Evolutionary conservation across 2,888 invertebrate species (phyloP).

Genomic region (Spodoptera exigua): DNA sequence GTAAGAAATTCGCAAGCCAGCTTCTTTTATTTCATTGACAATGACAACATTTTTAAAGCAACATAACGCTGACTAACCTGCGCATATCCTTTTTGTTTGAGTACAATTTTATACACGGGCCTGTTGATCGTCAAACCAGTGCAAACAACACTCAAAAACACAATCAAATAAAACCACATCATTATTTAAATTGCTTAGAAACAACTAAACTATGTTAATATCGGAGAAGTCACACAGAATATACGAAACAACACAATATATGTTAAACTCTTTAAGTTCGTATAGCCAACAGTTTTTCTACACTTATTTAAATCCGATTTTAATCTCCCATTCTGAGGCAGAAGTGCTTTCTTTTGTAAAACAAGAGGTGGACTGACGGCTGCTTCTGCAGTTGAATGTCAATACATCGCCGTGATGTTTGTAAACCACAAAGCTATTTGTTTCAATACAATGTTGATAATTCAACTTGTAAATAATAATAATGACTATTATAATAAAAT

Average conservation of each 20-base stretch:
- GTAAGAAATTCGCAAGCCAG: too few relatives aligned
- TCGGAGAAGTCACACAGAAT: not conserved
- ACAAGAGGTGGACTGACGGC: slow-evolving; percentile 69
- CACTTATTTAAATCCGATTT: not conserved
- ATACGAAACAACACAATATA: slow-evolving; percentile 6
- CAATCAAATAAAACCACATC: slow-evolving; percentile 56
- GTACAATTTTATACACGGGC: slow-evolving; percentile 89
- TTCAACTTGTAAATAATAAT: slow-evolving; percentile 60
- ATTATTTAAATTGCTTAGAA: slow-evolving; percentile 40
- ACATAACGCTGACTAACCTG: slow-evolving; percentile 83
- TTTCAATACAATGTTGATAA: slow-evolving; percentile 74
- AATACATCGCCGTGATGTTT: slow-evolving; percentile 74
- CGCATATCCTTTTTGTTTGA: slow-evolving; percentile 92
- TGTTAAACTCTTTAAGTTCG: too few relatives aligned
- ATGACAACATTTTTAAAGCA: too few relatives aligned
- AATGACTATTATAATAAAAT: slow-evolving; percentile 37
- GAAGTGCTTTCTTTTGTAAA: slow-evolving; percentile 66
- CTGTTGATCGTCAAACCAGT: slow-evolving; percentile 71
- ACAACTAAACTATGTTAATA: slow-evolving; percentile 7
- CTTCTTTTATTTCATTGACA: too few relatives aligned
- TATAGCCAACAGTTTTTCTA: too few relatives aligned
- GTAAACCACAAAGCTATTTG: slow-evolving; percentile 76
- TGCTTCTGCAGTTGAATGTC: slow-evolving; percentile 61
- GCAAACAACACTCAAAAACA: slow-evolving; percentile 59
- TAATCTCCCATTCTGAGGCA: slow-evolving; percentile 11